Evolutionary conservation across 2,797 vertebrate genomes (phyloP).

Genomic region (Alca torda): DNA sequence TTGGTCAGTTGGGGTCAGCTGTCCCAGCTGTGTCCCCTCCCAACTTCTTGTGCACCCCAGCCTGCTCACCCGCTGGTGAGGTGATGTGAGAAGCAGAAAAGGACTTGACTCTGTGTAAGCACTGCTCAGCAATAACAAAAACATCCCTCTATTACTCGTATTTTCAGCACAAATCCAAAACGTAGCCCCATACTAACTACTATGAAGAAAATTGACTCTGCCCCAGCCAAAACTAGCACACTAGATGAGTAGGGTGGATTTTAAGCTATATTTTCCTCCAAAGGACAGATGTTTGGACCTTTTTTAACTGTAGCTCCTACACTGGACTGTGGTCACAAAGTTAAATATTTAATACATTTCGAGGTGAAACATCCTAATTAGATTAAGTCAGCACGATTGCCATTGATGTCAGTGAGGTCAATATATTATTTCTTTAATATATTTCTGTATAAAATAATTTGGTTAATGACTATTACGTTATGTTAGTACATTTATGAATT

Average conservation of each 20-base stretch:
- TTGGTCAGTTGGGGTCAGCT: too few species aligned
- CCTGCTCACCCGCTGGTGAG: background rate
- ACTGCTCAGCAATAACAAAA: background rate
- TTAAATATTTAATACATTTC: background rate
- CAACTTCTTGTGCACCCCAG: background rate
- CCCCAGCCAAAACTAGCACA: background rate
- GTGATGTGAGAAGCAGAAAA: background rate
- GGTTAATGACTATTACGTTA: accelerated
- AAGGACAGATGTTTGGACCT: background rate
- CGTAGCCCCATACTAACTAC: background rate
- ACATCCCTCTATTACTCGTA: background rate
- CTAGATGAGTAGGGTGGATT: background rate
- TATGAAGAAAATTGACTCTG: background rate
- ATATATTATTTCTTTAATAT: background rate
- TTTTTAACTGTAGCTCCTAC: background rate
- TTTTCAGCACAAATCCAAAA: background rate
- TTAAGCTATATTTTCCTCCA: background rate
- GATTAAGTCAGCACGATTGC: background rate
- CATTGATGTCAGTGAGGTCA: background rate
- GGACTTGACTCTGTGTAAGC: background rate
- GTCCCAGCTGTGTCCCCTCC: background rate
- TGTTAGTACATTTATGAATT: background rate
- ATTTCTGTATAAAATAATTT: background rate
- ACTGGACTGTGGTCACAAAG: background rate
- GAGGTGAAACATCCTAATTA: background rate